These are phyloP conservation scores for Hippotragus niger DNA, from an alignment of 2,113 vertebrate genomes.

Conservation along the genomic window DNA sequence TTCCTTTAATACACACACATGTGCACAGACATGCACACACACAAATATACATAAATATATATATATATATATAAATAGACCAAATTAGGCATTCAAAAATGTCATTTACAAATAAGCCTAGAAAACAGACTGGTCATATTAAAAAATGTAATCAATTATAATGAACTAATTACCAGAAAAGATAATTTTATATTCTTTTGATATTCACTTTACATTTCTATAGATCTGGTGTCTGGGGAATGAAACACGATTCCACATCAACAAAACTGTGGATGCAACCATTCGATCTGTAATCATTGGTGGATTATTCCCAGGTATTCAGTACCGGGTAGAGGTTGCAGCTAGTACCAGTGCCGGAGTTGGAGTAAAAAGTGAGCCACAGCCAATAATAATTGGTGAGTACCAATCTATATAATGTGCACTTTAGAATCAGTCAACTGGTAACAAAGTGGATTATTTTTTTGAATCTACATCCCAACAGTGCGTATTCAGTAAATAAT, in stretches of 20 bases:
- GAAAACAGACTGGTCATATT: background rate
- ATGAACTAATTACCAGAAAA: background rate
- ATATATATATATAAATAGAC: background rate
- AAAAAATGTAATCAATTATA: background rate
- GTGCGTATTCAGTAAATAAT: background rate
- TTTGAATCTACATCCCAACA: background rate
- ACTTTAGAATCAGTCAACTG: background rate
- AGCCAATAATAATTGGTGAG: constrained; percentile 95
- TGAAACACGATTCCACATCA: constrained; percentile 97
- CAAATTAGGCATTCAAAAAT: background rate
- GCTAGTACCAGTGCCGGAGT: constrained; percentile 96
- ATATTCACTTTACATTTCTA: constrained; percentile 49
- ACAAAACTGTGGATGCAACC: constrained; percentile 97
- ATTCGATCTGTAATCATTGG: constrained; percentile 97
- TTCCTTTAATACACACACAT: background rate
- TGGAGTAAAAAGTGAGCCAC: constrained; percentile 96
- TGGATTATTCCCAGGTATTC: constrained; percentile 93
- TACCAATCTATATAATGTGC: background rate
- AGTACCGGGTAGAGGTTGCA: constrained; percentile 95
- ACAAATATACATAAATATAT: background rate
- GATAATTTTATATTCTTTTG: constrained; percentile 17
- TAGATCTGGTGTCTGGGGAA: constrained; percentile 99
- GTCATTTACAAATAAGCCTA: background rate
- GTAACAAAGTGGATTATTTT: background rate
- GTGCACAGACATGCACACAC: background rate